Base-by-base conservation (phyloP, 2,797 vertebrate genomes). In the Enteromius anoplus region DNA sequence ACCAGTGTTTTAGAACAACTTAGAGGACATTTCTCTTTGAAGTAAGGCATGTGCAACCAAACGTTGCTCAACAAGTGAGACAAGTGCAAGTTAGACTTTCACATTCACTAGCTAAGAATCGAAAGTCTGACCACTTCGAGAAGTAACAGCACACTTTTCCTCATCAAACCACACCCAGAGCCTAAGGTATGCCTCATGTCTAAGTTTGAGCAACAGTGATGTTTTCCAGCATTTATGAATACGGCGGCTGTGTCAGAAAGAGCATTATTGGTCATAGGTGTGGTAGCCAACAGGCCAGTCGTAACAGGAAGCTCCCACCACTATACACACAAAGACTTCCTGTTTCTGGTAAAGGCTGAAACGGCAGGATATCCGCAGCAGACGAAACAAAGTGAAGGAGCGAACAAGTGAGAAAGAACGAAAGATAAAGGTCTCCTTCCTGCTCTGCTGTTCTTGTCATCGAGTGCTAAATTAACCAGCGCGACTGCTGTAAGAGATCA, bases 301-400 rank as follows among this genome's bases (percentile, higher is more conserved):
- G 5, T 72, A 75, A 84, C 81, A 85, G 84, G 84, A 87, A 85
- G 70, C 51, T 51, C 55, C 49, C 47, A 51, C 49, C 40, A 47
- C 42, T 45, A 47, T 55, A 80, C 3, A 45, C 37, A 75, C 4
- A 72, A 26, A 21, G 29, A 81, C 78, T 87, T 85, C 80, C 83
- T 85, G 83, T 85, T 83, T 58, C 32, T 58, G 72, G 23, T 26
- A 51, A 17, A 53, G 32, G 72, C 21, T 70, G 65, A 34, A 62
- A 23, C 5, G 26, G 81, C 84, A 85, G 84, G 84, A 87, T 69
- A 73, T 84, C 86, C 78, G 72, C 32, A 47, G 21, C 75, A 84
- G 60, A 85, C 42, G 2, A 64, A 76, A 73, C 32, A 7, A 17
- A 80, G 40, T 2, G 53, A 64, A 11, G 69, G 60, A 83, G 69